Base-by-base conservation (phyloP, 2,888 invertebrate species). In the Sphaerophoria taeniata region DNA sequence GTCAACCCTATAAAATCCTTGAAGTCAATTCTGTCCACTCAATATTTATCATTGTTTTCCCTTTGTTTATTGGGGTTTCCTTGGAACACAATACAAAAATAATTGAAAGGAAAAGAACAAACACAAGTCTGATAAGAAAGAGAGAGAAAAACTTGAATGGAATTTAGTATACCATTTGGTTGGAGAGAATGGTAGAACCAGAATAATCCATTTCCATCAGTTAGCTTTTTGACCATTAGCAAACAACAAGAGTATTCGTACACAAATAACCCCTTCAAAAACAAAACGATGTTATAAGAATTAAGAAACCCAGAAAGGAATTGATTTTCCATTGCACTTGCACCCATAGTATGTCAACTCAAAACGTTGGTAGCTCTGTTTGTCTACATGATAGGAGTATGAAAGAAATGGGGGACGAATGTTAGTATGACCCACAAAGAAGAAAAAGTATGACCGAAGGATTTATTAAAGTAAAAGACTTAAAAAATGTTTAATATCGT, bases 261-360 rank as follows among this genome's bases (percentile, higher is more conserved):
- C 81, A 85, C 77, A 77, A 73, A 77, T 79, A 67, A 72, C 70
- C 45, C 67, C 31, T 69, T 74, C 58, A 53, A 70, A 73, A 81
- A 77, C 80, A 76, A 85, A 85, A 76, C 72, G 70, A 76, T 85
- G 76, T 73, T 85, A 70, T 34, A 85, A 60, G 74, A 85, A 85
- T 85, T 85, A 85, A 85, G 85, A 85, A 85, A 85, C 81, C 85
- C 85, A 81, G 75, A 80, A 84, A 72, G 75, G 75, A 80, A 80
- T 84, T 80, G 74, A 67, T 56, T 75, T 39, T 9, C 12, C 39
- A 67, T 39, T 49, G 75, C 12, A 49, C 67, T 24, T 16, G 34
- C 11, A 39, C n/a, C 14, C 43, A 45, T 39, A 63, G 11, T 11
- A 39, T 58, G n/a, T n/a, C n/a, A n/a, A n/a, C n/a, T n/a, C n/a